Evolutionary conservation across 1,140 invertebrate species (phyloP), one percentile per base, ranked within the genome.

Genomic region (Pogonomyrmex californicus): DNA sequence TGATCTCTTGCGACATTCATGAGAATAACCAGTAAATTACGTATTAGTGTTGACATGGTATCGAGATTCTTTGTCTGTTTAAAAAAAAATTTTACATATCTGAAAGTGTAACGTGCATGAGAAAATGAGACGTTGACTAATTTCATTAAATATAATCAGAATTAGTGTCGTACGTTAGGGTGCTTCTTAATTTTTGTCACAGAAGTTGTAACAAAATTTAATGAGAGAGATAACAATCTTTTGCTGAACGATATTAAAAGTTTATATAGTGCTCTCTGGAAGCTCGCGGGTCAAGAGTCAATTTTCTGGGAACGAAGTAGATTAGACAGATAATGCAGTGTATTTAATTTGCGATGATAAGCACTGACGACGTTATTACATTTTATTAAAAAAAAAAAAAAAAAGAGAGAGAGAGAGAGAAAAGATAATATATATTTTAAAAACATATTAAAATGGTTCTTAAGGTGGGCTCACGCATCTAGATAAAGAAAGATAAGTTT

Each of bases 261-360:
- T 83, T 83, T 83, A 83, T 49, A 23, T 73, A 83, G 79, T 47
- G 54, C 56, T 83, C 68, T 83, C 54, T 47, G n/a, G 54, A 4
- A 47, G 54, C 68, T 73, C 79, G 30, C 51, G 54, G 68, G 68
- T 83, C 66, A 73, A 73, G 68, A 83, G 79, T 83, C 79, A 83
- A 75, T 83, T 83, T 83, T 83, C 54, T 12, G 30, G 44, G 79
- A 82, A 81, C 78, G 51, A 82, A 82, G 68, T 62, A 60, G 68
- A 83, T 75, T 83, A 83, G 68, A 83, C 54, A 83, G 68, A 83
- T 83, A 83, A 83, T 62, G 63, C 23, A 44, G 66, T 68, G 41
- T 58, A 60, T 85, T 85, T 85, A 77, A 85, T 85, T 85, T 44
- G 30, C 30, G 71, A 60, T 33, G 77, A 41, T 81, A 78, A 68